Conservation (phyloP, 2,113 vertebrate genomes). For the Empidonax traillii region DNA sequence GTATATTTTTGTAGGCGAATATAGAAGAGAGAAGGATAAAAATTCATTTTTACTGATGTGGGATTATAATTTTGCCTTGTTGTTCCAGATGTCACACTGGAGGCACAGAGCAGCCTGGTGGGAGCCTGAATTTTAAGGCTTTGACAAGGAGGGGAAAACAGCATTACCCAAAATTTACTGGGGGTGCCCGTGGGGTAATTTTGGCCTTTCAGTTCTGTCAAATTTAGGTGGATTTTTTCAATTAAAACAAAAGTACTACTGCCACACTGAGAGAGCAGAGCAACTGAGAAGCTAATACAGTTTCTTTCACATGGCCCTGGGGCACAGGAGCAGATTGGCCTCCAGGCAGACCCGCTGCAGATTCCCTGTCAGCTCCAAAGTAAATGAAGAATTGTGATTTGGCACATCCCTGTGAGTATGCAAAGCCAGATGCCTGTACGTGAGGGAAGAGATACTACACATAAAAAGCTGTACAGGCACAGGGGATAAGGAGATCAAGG, state of each 20-base stretch:
- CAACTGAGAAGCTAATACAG: not conserved
- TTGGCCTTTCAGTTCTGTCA: not conserved
- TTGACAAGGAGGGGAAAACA: not conserved
- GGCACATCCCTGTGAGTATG: not conserved
- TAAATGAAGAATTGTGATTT: not conserved
- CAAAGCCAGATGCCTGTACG: not conserved
- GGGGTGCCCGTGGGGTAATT: not conserved
- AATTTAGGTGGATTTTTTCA: not conserved
- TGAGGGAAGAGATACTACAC: not conserved
- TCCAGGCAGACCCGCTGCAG: not conserved
- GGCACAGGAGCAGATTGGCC: not conserved
- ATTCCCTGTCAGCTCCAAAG: not conserved
- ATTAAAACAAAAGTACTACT: not conserved
- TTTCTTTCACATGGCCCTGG: not conserved
- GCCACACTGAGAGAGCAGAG: not conserved
- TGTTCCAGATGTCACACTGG: not conserved
- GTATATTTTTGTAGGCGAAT: not conserved
- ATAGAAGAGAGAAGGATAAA: not conserved
- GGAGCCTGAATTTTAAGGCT: not conserved
- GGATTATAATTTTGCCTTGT: not conserved
- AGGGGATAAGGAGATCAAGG: not conserved
- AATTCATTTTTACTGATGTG: fast-evolving
- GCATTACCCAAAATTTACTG: not conserved
- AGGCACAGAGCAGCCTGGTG: not conserved
- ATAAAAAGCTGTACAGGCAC: not conserved